phyloP scores from a whole-genome alignment of 1,140 invertebrate genomes.

The Lasioglossum albipes region DNA sequence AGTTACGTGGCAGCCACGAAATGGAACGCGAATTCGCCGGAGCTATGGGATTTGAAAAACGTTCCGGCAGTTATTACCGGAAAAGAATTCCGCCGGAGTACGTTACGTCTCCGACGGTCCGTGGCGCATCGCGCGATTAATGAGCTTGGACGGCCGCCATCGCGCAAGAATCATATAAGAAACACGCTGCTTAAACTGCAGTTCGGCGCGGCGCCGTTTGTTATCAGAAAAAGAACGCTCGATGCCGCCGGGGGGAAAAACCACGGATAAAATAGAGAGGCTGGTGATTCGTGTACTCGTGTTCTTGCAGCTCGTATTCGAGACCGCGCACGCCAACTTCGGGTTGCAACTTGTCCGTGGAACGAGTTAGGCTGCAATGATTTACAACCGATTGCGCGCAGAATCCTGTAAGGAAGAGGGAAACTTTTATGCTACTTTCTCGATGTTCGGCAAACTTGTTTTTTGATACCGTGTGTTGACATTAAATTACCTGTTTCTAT shows the following conservation, averaged over 20 bases:
- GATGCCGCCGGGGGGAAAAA: background rate
- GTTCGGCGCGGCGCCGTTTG: conserved; percentile 49
- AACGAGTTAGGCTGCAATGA: too few species aligned
- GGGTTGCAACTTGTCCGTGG: too few species aligned
- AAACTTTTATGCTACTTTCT: too few species aligned
- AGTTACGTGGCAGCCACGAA: conserved; percentile 57
- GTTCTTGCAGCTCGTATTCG: background rate
- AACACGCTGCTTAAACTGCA: conserved; percentile 62
- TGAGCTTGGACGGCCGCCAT: conserved; percentile 67
- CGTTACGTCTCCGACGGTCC: conserved; percentile 39
- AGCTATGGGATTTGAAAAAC: conserved; percentile 56
- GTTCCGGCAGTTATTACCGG: conserved; percentile 64
- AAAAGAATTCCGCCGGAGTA: conserved; percentile 53
- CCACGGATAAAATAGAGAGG: background rate
- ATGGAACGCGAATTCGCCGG: conserved; percentile 40
- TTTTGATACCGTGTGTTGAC: too few species aligned
- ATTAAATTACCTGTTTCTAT: too few species aligned
- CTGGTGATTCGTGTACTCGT: conserved; percentile 23
- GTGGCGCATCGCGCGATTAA: conserved; percentile 61
- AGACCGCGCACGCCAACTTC: background rate
- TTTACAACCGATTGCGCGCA: too few species aligned
- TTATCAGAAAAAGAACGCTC: conserved; percentile 32
- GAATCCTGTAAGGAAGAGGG: too few species aligned
- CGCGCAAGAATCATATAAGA: conserved; percentile 57
- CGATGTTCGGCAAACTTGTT: too few species aligned